Evolutionary conservation across 2,888 invertebrate species (phyloP), one percentile per base, ranked within the genome.

Genomic region (Chydorus sphaericus): DNA sequence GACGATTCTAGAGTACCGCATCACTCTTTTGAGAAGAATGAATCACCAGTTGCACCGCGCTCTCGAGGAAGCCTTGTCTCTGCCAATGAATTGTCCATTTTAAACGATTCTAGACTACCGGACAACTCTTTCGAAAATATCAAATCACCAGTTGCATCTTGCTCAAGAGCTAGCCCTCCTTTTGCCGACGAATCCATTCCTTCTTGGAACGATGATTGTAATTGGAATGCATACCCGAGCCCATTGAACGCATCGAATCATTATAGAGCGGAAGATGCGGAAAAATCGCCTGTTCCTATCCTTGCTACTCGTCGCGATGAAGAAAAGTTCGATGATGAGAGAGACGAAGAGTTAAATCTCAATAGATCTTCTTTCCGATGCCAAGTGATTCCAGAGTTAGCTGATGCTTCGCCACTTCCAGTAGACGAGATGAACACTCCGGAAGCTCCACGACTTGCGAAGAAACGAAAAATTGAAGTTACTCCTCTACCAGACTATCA

Each of bases 401-500:
- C n/a, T n/a, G n/a, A n/a, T n/a, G n/a, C n/a, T n/a, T n/a, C n/a
- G n/a, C n/a, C n/a, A n/a, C n/a, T n/a, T n/a, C n/a, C n/a, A 8
- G 44, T 28, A 14, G 44, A 4, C 26, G 26, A 44, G 11, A 14
- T 44, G 26, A 44, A 44, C 28, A 44, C 44, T 44, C 44, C 44
- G 11, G 44, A 44, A 39, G 29, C 23, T 31, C 48, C 55, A 14
- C 18, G 26, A 11, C 33, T 31, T 10, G 57, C 28, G n/a, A 54
- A 56, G 23, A 53, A 54, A 44, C 7, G 52, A 48, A 57, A 59
- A 58, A n/a, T 33, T 29, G 52, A 51, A 30, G 67, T 73, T 36
- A 76, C 77, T 16, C 77, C 77, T 2, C 69, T 74, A 63, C 69
- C 73, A 18, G 66, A 75, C 61, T 78, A 75, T 61, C 70, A 72